These are phyloP conservation scores for Lucifuga dentata DNA, from an alignment of 2,113 vertebrate genomes.

Conservation along the genomic window DNA sequence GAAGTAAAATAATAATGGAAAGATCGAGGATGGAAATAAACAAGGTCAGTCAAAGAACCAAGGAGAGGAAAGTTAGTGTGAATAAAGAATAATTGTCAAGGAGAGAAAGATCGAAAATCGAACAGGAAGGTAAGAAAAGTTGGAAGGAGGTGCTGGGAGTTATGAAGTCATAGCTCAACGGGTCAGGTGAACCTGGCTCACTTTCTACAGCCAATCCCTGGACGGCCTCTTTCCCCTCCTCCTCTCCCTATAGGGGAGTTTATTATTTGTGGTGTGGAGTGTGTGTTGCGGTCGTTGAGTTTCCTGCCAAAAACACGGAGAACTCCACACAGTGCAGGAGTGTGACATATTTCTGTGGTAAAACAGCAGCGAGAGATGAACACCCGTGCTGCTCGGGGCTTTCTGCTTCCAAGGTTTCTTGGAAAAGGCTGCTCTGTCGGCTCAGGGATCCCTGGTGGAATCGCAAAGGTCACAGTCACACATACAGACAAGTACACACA, in stretches of 20 bases:
- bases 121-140: conserved; percentile 4
- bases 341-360: conserved; percentile 44
- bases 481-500: background rate
- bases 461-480: conserved; percentile 58
- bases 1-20: background rate
- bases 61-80: conserved; percentile 7
- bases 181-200: background rate
- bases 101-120: conserved; percentile 3
- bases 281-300: conserved; percentile 2
- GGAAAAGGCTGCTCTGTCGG: conserved; percentile 23
- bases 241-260: background rate
- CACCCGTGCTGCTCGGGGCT: conserved; percentile 27
- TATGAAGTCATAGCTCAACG: background rate
- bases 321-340: conserved; percentile 8
- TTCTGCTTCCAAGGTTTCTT: conserved; percentile 40
- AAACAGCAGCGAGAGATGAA: conserved; percentile 37
- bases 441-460: conserved; percentile 31
- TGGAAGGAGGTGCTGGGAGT: conserved; percentile 1
- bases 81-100: conserved; percentile 11
- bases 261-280: conserved; percentile 4
- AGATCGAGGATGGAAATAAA: background rate
- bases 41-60: conserved; percentile 13
- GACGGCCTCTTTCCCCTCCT: background rate
- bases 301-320: background rate
- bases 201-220: conserved; percentile 19